phyloP scores from a whole-genome alignment of 2,797 vertebrate genomes.

The Aviceda leuphotes region DNA sequence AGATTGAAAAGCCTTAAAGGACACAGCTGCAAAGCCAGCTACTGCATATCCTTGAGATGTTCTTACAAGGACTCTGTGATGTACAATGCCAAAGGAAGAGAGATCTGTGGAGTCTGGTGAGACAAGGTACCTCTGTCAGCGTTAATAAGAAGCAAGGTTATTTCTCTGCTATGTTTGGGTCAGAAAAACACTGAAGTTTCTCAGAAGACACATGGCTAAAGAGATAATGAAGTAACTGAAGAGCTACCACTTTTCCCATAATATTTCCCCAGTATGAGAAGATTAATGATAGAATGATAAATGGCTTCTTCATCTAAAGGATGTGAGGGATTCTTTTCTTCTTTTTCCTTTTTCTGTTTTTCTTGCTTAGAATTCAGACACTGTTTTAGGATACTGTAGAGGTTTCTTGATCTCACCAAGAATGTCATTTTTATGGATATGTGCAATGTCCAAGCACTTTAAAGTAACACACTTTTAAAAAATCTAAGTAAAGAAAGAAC shows the following conservation, averaged over 20 bases:
- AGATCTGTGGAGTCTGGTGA: constrained; percentile 41
- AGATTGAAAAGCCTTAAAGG: constrained; percentile 41
- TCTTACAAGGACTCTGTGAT: constrained; percentile 59
- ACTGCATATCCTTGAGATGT: constrained; percentile 44
- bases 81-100: constrained; percentile 33
- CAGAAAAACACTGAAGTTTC: constrained; percentile 19
- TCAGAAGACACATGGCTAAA: constrained; percentile 39
- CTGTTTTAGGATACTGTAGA: not conserved
- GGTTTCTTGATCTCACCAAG: not conserved
- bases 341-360: not conserved
- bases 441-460: not conserved
- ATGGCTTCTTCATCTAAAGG: not conserved
- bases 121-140: constrained; percentile 39
- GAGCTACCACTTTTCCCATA: not conserved
- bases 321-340: not conserved
- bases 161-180: constrained; percentile 28
- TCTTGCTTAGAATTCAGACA: not conserved
- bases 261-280: not conserved
- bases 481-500: not conserved
- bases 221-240: constrained; percentile 30
- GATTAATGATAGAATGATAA: not conserved
- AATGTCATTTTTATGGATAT: not conserved
- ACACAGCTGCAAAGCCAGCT: not conserved
- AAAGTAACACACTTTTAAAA: not conserved
- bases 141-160: constrained; percentile 46